Percentiles rank a stretch among this genome's conserved stretches.
Conservation (phyloP, 1,140 invertebrate genomes). For the Trissolcus basalis region DNA sequence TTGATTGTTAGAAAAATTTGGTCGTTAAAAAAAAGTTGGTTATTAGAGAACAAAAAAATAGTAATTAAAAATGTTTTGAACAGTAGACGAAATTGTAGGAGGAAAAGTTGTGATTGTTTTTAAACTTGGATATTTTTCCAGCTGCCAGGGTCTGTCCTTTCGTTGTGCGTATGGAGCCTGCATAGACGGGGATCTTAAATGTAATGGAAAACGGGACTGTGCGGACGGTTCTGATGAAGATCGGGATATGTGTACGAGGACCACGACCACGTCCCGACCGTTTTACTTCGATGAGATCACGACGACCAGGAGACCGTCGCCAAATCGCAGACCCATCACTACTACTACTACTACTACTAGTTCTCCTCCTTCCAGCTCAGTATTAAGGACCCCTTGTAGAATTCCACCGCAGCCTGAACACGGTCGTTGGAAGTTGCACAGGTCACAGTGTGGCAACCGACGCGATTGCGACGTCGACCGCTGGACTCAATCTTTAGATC, state of each 20-base stretch:
- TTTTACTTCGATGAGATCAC: slow-evolving; percentile 1
- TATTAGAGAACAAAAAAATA: too few species aligned
- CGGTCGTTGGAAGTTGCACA: slow-evolving; percentile 64
- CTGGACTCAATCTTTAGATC: slow-evolving; percentile 33
- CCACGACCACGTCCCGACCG: neutral
- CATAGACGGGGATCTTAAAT: slow-evolving; percentile 76
- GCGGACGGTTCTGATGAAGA: slow-evolving; percentile 83
- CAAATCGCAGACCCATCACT: too few species aligned
- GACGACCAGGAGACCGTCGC: neutral
- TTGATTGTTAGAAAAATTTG: too few species aligned
- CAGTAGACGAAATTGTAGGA: too few species aligned
- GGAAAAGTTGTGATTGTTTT: too few species aligned
- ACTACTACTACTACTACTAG: too few species aligned
- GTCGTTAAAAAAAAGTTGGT: too few species aligned
- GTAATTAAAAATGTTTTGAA: too few species aligned
- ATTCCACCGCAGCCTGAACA: slow-evolving; percentile 64
- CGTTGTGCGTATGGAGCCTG: slow-evolving; percentile 80
- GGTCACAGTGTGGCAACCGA: slow-evolving; percentile 50
- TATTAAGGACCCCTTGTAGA: slow-evolving; percentile 49
- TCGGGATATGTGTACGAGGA: slow-evolving; percentile 44
- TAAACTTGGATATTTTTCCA: slow-evolving; percentile 45
- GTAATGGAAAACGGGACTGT: slow-evolving; percentile 80
- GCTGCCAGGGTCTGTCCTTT: slow-evolving; percentile 74
- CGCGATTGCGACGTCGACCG: slow-evolving; percentile 48
- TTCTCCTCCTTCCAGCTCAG: too few species aligned